These are phyloP conservation scores for Chiridota heheva DNA, from an alignment of 35 echinoderm and acorn worm species.

Conservation along the genomic window DNA sequence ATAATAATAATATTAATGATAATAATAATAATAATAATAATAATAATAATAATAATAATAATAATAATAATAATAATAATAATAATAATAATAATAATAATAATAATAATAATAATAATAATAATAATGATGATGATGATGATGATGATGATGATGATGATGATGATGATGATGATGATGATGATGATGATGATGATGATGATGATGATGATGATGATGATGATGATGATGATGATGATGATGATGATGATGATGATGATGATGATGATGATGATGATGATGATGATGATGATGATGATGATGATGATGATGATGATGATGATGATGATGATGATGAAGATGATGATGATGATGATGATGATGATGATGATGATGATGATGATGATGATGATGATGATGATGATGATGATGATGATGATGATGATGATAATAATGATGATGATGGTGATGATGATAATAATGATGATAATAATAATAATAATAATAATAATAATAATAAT, in stretches of 20 bases:
- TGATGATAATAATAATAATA: neutral
- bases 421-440: neutral
- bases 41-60: too few relatives aligned
- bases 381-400: neutral
- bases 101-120: neutral
- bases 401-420: neutral
- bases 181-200: slow-evolving; percentile 2
- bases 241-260: slow-evolving; percentile 2
- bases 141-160: slow-evolving; percentile 8
- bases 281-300: slow-evolving; percentile 2
- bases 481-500: too few relatives aligned
- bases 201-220: slow-evolving; percentile 2
- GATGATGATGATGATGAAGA: neutral
- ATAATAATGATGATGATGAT: slow-evolving; percentile 3
- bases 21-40: too few relatives aligned
- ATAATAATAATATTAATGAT: slow-evolving; percentile 5
- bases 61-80: too few relatives aligned
- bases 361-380: slow-evolving; percentile 5
- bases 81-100: too few relatives aligned
- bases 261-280: slow-evolving; percentile 2
- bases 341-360: neutral
- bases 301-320: slow-evolving; percentile 2
- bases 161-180: slow-evolving; percentile 8
- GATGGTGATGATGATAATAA: neutral
- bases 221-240: slow-evolving; percentile 8